phyloP scores from a whole-genome alignment of 2,888 invertebrate species.

The Portevinia maculata region DNA sequence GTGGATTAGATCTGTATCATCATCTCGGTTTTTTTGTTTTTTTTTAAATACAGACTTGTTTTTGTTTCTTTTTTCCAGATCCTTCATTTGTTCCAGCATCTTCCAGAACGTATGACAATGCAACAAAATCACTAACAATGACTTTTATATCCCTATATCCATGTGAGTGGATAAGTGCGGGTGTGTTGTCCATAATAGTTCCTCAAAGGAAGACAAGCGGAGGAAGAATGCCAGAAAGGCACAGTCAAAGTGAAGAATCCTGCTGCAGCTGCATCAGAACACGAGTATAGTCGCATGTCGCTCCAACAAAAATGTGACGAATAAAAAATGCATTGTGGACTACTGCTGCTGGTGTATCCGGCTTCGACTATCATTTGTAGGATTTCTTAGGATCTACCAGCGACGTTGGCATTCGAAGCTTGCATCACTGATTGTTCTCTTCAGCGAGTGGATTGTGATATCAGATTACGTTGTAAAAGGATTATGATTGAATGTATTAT shows the following conservation, averaged over 20 bases:
- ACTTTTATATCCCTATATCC: constrained; percentile 30
- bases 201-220: constrained; percentile 28
- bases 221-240: constrained; percentile 2
- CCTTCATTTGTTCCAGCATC: constrained; percentile 7
- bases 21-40: background rate
- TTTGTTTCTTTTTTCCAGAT: constrained; percentile 8
- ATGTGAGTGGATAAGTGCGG: constrained; percentile 50
- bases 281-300: constrained; percentile 14
- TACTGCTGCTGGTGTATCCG: constrained; percentile 19
- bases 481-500: constrained; percentile 56
- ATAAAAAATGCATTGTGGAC: constrained; percentile 44
- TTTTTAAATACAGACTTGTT: constrained; percentile 7
- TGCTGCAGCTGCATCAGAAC: background rate
- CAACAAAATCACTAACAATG: constrained; percentile 42
- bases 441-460: constrained; percentile 52
- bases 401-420: constrained; percentile 4
- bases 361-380: constrained; percentile 13
- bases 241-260: constrained; percentile 22
- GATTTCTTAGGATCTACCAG: constrained; percentile 28
- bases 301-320: constrained; percentile 15
- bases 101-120: constrained; percentile 19
- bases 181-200: constrained; percentile 55
- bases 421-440: constrained; percentile 36
- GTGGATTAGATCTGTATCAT: constrained; percentile 44
- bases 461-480: constrained; percentile 60